These are phyloP conservation scores for Neogobius melanostomus DNA, from an alignment of 2,113 vertebrate species.

Conservation along the genomic window DNA sequence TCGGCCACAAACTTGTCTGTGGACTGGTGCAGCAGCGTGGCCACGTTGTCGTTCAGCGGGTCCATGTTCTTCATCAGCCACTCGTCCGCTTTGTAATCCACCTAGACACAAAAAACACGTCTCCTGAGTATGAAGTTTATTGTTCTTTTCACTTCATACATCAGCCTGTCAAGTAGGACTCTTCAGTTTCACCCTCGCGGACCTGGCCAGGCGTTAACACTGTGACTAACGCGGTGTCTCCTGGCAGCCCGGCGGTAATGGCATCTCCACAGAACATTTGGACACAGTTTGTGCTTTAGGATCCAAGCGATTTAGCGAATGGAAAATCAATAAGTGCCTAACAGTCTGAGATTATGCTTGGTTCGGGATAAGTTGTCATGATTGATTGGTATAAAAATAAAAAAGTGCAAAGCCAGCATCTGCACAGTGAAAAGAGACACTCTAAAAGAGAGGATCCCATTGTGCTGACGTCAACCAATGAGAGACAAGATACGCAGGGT, in stretches of 20 bases:
- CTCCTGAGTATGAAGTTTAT: too few species aligned
- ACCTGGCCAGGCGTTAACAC: not conserved
- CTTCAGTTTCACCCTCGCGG: not conserved
- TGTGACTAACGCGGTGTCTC: conserved; percentile 11
- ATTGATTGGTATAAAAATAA: too few species aligned
- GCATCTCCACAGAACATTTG: conserved; percentile 8
- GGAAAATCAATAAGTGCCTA: too few species aligned
- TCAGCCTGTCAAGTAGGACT: not conserved
- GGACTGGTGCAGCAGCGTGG: conserved; percentile 94
- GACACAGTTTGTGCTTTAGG: conserved; percentile 1
- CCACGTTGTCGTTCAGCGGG: conserved; percentile 96
- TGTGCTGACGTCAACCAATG: too few species aligned
- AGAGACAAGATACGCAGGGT: too few species aligned
- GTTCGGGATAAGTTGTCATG: too few species aligned
- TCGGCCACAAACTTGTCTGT: conserved; percentile 96
- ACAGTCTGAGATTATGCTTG: too few species aligned
- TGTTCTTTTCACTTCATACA: not conserved
- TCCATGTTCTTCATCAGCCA: conserved; percentile 99
- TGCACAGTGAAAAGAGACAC: too few species aligned
- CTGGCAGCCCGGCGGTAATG: not conserved
- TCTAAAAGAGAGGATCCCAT: too few species aligned
- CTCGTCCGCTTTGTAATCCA: conserved; percentile 97
- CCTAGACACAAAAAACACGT: conserved; percentile 67
- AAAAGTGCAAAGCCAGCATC: too few species aligned
- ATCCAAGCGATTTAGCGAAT: conserved; percentile 15